A percentile compares a stretch with the other conserved stretches of the same genome.
These are phyloP conservation scores for Hylaeus volcanicus DNA, from an alignment of 1,140 invertebrate genomes.

Conservation along the genomic window DNA sequence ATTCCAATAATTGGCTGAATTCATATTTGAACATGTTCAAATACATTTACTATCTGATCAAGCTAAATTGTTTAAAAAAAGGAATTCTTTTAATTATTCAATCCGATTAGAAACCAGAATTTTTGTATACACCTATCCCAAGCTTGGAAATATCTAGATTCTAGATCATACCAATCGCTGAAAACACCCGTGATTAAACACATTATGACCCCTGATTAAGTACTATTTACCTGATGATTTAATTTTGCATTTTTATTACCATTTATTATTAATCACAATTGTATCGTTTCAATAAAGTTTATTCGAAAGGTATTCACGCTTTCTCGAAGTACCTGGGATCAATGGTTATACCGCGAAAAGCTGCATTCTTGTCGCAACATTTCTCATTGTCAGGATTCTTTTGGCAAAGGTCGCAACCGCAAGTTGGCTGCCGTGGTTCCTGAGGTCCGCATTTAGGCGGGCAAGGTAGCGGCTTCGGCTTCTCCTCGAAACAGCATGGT, in stretches of 20 bases:
- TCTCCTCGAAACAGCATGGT: constrained; percentile 36
- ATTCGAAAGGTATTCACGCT: constrained; percentile 18
- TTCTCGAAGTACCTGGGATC: constrained; percentile 35
- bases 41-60: no score
- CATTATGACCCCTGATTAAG: no score
- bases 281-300: neutral
- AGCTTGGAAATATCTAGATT: no score
- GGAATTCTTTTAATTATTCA: no score
- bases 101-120: no score
- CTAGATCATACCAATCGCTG: no score
- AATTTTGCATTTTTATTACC: neutral
- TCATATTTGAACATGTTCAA: no score
- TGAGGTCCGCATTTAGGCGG: constrained; percentile 49
- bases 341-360: constrained; percentile 14
- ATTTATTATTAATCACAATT: neutral
- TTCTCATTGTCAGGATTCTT: constrained; percentile 41
- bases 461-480: constrained; percentile 46
- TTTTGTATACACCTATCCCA: no score
- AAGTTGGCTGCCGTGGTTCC: constrained; percentile 44
- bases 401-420: constrained; percentile 60
- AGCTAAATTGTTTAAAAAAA: no score
- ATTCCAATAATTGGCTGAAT: no score
- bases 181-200: no score
- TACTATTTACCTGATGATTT: neutral
- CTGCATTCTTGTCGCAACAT: constrained; percentile 47